phyloP scores from a whole-genome alignment of 2,113 vertebrate species.

The Cathartes aura region DNA sequence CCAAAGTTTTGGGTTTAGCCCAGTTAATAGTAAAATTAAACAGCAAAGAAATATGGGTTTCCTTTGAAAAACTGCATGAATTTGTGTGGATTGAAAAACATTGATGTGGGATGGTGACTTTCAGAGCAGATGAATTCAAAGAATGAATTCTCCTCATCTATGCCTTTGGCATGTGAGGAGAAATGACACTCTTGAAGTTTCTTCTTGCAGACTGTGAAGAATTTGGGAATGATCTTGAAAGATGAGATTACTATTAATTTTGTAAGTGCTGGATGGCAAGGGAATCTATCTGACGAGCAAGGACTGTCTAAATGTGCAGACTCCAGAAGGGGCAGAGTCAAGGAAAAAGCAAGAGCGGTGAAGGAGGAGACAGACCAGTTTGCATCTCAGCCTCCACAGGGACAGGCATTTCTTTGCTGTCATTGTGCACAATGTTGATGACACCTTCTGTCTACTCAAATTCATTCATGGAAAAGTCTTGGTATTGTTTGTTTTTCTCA shows the following conservation, averaged over 20 bases:
- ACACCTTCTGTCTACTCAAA: background rate
- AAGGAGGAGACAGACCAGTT: background rate
- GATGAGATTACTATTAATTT: background rate
- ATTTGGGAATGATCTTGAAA: background rate
- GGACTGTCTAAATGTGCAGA: background rate
- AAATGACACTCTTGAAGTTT: background rate
- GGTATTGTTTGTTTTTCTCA: background rate
- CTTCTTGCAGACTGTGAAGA: background rate
- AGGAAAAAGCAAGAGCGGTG: background rate
- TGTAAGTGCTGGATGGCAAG: background rate
- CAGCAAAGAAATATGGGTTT: background rate
- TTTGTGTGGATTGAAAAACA: background rate
- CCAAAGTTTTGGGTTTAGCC: background rate
- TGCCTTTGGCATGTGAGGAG: accelerated
- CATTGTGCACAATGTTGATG: accelerated
- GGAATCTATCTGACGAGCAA: background rate
- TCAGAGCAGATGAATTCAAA: background rate
- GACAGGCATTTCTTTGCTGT: background rate
- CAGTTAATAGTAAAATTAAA: background rate
- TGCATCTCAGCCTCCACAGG: background rate
- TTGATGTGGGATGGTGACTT: background rate
- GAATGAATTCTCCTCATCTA: background rate
- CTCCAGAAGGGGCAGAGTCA: background rate
- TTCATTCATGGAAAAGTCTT: accelerated
- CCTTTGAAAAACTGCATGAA: background rate